These are phyloP conservation scores for Neogobius melanostomus DNA, from an alignment of 2,113 vertebrate species.

Conservation along the genomic window DNA sequence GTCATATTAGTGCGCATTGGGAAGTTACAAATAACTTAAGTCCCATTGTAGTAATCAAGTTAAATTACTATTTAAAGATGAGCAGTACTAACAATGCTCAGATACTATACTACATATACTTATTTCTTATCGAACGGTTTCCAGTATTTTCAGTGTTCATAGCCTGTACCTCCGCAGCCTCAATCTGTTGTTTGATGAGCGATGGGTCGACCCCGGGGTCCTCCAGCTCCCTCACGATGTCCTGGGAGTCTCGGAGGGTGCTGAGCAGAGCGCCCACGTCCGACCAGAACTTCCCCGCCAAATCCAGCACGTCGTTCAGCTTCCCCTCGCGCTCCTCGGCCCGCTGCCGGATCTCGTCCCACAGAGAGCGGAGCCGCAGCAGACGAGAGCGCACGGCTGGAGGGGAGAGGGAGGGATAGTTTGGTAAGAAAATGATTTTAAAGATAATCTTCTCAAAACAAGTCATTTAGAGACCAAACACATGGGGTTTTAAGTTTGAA, in stretches of 20 bases:
- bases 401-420: neutral
- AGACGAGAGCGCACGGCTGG: slow-evolving; percentile 91
- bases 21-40: too few relatives aligned
- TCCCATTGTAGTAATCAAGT: too few relatives aligned
- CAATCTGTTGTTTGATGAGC: slow-evolving; percentile 98
- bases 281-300: slow-evolving; percentile 96
- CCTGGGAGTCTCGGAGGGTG: slow-evolving; percentile 93
- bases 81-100: too few relatives aligned
- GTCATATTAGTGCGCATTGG: too few relatives aligned
- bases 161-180: slow-evolving; percentile 88
- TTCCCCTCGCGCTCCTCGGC: slow-evolving; percentile 92
- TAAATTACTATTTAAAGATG: too few relatives aligned
- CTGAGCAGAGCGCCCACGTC: slow-evolving; percentile 94
- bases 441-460: neutral
- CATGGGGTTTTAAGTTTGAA: too few relatives aligned
- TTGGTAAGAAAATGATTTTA: neutral
- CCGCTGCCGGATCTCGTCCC: slow-evolving; percentile 97
- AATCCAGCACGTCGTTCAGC: slow-evolving; percentile 93
- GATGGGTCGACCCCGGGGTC: slow-evolving; percentile 98
- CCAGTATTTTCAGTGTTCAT: neutral
- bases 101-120: too few relatives aligned
- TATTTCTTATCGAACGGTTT: too few relatives aligned
- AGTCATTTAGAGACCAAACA: too few relatives aligned
- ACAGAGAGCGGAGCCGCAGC: slow-evolving; percentile 91
- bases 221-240: slow-evolving; percentile 93